phyloP scores from a whole-genome alignment of 2,888 invertebrate genomes.

The Eupithecia subumbrata region DNA sequence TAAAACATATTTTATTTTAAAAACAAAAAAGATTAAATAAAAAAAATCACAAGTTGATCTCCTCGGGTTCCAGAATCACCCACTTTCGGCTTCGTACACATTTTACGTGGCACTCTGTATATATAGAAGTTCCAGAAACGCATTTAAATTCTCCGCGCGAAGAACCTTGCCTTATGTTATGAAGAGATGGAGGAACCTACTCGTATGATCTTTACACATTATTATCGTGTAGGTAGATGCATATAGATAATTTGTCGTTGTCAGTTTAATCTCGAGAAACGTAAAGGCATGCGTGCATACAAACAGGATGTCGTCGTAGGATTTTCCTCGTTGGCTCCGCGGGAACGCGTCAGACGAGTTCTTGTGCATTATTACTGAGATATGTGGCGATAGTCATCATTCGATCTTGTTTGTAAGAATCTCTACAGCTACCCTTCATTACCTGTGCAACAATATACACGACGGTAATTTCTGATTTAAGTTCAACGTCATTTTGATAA shows the following conservation, averaged over 20 bases:
- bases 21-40: no score
- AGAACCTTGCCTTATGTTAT: conserved; percentile 37
- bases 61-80: no score
- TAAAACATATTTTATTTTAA: no score
- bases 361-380: conserved; percentile 53
- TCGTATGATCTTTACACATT: not conserved
- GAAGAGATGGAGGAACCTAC: not conserved
- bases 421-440: conserved; percentile 16
- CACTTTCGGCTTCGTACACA: no score
- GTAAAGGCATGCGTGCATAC: conserved; percentile 58
- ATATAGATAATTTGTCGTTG: conserved; percentile 51
- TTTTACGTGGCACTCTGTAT: no score
- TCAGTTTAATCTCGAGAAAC: conserved; percentile 53
- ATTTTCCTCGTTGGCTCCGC: conserved; percentile 68
- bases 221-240: conserved; percentile 37
- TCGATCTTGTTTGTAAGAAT: conserved; percentile 38
- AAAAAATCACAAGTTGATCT: no score
- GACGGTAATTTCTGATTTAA: not conserved
- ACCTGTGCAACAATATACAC: conserved; percentile 5
- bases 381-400: conserved; percentile 51
- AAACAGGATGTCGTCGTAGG: conserved; percentile 71
- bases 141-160: conserved; percentile 24
- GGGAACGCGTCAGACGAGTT: conserved; percentile 53
- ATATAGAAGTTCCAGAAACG: not conserved
- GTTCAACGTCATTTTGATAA: not conserved